Conservation (phyloP, 2,113 vertebrate species). For the Phyllostomus hastatus region DNA sequence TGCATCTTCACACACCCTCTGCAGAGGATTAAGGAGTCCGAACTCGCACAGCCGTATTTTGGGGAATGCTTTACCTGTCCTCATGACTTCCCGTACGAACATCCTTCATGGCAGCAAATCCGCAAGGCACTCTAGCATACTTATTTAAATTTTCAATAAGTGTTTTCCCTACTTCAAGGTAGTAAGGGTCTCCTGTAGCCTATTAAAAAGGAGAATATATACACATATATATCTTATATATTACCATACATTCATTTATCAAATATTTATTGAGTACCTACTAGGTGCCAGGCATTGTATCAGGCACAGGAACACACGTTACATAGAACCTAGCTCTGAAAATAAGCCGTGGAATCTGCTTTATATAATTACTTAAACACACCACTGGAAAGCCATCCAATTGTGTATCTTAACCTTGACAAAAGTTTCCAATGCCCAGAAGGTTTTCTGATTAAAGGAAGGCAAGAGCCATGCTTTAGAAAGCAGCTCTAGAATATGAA, state of each 20-base stretch:
- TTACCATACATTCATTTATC: not conserved
- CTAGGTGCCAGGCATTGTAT: not conserved
- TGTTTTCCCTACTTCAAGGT: conserved; percentile 96
- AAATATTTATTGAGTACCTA: conserved; percentile 29
- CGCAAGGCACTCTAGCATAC: conserved; percentile 96
- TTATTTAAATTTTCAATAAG: conserved; percentile 98
- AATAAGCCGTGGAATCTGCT: not conserved
- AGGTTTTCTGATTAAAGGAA: not conserved
- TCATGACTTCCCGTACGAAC: conserved; percentile 98
- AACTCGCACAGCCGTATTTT: not conserved
- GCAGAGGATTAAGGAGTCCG: not conserved
- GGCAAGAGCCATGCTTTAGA: conserved; percentile 24
- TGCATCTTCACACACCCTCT: not conserved
- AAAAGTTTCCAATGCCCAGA: conserved; percentile 16
- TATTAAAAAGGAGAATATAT: conserved; percentile 69
- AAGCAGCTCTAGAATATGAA: not conserved
- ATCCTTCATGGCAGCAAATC: conserved; percentile 98
- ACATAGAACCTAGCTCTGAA: not conserved
- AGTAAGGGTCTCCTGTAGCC: conserved; percentile 98
- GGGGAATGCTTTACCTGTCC: conserved; percentile 87
- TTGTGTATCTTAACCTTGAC: not conserved
- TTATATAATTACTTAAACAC: not conserved
- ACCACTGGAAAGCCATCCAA: not conserved
- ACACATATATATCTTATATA: not conserved
- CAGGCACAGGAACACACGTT: not conserved